These are phyloP conservation scores for Malacoctenus gilli DNA, from an alignment of 2,797 vertebrate species.

Conservation along the genomic window DNA sequence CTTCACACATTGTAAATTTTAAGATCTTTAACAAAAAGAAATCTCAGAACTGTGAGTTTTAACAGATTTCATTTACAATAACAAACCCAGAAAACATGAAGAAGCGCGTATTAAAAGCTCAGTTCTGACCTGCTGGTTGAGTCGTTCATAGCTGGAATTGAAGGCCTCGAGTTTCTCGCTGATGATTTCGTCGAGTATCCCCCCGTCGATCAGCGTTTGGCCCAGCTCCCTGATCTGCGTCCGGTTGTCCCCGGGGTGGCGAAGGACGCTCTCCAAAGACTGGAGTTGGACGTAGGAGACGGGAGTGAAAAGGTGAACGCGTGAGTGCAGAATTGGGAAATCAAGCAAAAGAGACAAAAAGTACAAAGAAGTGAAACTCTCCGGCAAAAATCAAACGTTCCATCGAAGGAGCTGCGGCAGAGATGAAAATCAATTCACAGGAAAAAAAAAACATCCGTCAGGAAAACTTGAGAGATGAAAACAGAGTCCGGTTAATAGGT, in stretches of 20 bases:
- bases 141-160: conserved; percentile 89
- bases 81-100: conserved; percentile 5
- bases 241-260: conserved; percentile 96
- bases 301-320: conserved; percentile 14
- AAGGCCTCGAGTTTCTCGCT: conserved; percentile 95
- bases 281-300: conserved; percentile 56
- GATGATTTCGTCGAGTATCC: conserved; percentile 97
- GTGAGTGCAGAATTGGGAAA: neutral
- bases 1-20: no score
- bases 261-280: conserved; percentile 89
- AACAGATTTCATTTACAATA: no score
- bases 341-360: conserved; percentile 1
- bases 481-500: conserved; percentile 7
- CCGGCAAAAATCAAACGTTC: neutral
- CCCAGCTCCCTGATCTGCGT: conserved; percentile 97
- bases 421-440: conserved; percentile 4
- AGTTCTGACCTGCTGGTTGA: conserved; percentile 89
- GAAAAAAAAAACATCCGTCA: conserved; percentile 3
- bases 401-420: conserved; percentile 1
- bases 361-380: neutral
- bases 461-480: conserved; percentile 2
- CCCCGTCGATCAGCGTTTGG: conserved; percentile 96
- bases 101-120: conserved; percentile 13
- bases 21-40: no score
- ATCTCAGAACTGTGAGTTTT: no score